Evolutionary conservation across 1,140 invertebrate species (phyloP), one percentile per base, ranked within the genome.

Genomic region (Arctopsyche grandis): DNA sequence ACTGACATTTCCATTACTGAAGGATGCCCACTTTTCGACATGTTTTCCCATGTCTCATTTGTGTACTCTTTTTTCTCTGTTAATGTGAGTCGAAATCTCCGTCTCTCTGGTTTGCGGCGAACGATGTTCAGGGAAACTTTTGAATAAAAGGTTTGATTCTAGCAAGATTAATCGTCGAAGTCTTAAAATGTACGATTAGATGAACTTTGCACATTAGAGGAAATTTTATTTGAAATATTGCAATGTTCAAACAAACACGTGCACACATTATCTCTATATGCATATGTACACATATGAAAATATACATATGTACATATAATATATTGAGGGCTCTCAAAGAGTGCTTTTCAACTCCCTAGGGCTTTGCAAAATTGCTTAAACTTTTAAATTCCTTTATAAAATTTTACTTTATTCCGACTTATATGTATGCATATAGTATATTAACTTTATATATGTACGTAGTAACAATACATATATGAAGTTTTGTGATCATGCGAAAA

Each of bases 1-100:
- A 66, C 63, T 66, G 63, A 66, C 63, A 14, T 66, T 66, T 66
- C 63, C 63, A 66, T 66, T 66, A 66, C 63, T 24, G 63, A 16
- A n/a, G 29, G 29, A 38, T 7, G 29, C 21, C 22, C 63, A 66
- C 21, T 66, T 66, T 24, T 22, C 21, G 9, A 14, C 12, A 22
- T 66, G 21, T 66, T 66, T 66, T 66, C 63, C 21, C 24, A 10
- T 24, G 10, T 66, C n/a, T n/a, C 24, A 1, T 66, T 66, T 0
- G 56, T 19, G n/a, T 60, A 16, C 1, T 19, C 0, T 9, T 60
- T 21, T 60, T 60, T 60, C 9, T n/a, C 56, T 3, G 16, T 19
- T 60, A 60, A 60, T 60, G 7, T 38, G 7, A 38, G 29, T 38
- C 29, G 29, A 38, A 38, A 38, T 1, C 29, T 38, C 29, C 7